Evolutionary conservation across 2,888 invertebrate genomes (phyloP), one percentile per base, ranked within the genome.

Genomic region (Drosophila crucigera): DNA sequence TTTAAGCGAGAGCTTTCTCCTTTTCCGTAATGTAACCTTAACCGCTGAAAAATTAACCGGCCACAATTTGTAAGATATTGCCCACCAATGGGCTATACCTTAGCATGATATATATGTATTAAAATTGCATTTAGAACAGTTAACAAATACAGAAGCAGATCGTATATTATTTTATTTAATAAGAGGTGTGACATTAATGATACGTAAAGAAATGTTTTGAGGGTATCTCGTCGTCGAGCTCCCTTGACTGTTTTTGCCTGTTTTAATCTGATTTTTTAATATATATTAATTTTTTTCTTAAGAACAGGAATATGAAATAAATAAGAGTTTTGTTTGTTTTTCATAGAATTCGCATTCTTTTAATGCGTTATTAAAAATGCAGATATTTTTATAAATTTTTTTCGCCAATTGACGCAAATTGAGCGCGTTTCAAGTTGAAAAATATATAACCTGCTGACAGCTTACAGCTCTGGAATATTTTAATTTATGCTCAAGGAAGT

Each of bases 321-420:
- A 63, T 67, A 75, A 47, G 56, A 68, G 71, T 73, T 76, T 70
- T 65, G 71, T 71, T 81, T 82, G 53, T 71, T 68, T 63, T 47
- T 52, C 22, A 33, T 73, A 72, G 73, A 83, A 86, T 84, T 84
- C 70, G 89, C 84, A 84, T 83, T 68, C 72, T 55, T 66, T 73
- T 64, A 59, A 53, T 59, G 60, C 49, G 60, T 43, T 66, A 86
- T 87, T 79, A 87, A 72, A 84, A 84, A 78, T 69, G 84, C 68
- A 56, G 67, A 68, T 64, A 65, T 63, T 63, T 67, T 16, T 54
- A 30, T 49, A 49, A 16, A 4, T 58, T 35, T 52, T 50, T 66
- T 41, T 50, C 19, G 61, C 71, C 70, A 87, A 84, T 87, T 89
- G 82, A 87, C 87, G 87, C 87, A 84, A 86, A 78, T 74, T 58